Evolutionary conservation across 2,113 vertebrate species (phyloP), one percentile per base, ranked within the genome.

Genomic region (Rhodinocichla rosea): DNA sequence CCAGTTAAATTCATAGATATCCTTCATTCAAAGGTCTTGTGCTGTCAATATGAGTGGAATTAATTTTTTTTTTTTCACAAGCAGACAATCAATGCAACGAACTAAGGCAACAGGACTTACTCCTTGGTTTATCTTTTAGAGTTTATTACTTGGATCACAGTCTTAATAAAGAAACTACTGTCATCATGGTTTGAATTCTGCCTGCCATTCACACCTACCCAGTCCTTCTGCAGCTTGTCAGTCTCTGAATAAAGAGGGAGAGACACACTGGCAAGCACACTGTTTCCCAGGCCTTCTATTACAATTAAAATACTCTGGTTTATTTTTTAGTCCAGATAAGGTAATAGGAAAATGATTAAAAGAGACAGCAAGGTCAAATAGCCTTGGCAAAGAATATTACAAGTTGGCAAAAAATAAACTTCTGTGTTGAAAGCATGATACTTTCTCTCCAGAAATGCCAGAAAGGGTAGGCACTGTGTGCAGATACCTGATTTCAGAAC

Each of bases 221-320:
- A 47, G 28, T 26, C 30, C 64, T 56, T 40, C 10, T 56, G 33
- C n/a, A 89, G 18, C 44, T 32, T 56, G 1, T 37, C 70, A 86
- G 30, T 26, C 55, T 63, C 39, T 65, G 17, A 9, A 4, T 52
- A 33, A 83, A 39, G 35, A 55, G 9, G 10, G 45, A 63, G 11
- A 90, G 35, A 64, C 7, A 52, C 0, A 0, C 4, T 59, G n/a
- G 27, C 15, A 63, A 13, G 14, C 27, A 57, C 21, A 35, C 8
- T 15, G 6, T 35, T 50, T 89, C 77, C 23, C 60, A 68, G n/a
- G 53, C 15, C 23, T 75, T 76, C 77, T 30, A 56, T 42, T 79
- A 45, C 15, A 84, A 71, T 75, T 78, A 78, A 30, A 83, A 88
- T 49, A 60, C 8, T 62, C 35, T 44, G 16, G 7, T 37, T 55